These are phyloP conservation scores for Apostichopus japonicus DNA, from an alignment of 35 echinoderm and acorn worm genomes.

Conservation along the genomic window DNA sequence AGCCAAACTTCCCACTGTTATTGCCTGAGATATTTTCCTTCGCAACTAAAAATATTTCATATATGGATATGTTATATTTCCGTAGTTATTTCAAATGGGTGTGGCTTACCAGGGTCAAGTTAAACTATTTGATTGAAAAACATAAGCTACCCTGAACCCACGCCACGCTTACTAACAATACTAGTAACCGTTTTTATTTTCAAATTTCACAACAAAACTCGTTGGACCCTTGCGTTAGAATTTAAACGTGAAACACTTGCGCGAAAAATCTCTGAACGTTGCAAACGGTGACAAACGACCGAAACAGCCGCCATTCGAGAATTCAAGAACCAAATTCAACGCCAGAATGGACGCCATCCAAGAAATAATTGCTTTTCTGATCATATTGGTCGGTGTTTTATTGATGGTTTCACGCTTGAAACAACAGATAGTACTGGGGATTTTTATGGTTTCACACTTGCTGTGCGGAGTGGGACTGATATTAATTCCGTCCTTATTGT, in stretches of 20 bases:
- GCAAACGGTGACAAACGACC: background rate
- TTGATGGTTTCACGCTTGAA: background rate
- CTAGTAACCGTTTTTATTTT: background rate
- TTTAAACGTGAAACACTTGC: background rate
- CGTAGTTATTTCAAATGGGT: background rate
- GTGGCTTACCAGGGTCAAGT: background rate
- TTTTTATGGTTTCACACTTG: background rate
- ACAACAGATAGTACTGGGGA: constrained; percentile 1
- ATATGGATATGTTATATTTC: background rate
- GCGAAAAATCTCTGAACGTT: background rate
- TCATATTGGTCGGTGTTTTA: constrained; percentile 6
- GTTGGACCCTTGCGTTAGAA: background rate
- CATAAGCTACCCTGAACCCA: background rate
- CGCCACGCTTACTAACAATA: background rate
- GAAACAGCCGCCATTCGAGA: background rate
- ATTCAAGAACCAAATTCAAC: background rate
- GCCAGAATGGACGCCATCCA: background rate
- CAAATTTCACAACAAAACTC: background rate
- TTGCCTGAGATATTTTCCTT: no score
- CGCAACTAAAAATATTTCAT: background rate
- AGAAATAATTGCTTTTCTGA: background rate
- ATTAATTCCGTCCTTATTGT: background rate
- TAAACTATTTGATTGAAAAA: background rate
- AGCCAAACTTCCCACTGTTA: no score
- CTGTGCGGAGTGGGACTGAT: background rate